Base-by-base conservation (phyloP, 2,113 vertebrate species). In the Caranx melampygus region DNA sequence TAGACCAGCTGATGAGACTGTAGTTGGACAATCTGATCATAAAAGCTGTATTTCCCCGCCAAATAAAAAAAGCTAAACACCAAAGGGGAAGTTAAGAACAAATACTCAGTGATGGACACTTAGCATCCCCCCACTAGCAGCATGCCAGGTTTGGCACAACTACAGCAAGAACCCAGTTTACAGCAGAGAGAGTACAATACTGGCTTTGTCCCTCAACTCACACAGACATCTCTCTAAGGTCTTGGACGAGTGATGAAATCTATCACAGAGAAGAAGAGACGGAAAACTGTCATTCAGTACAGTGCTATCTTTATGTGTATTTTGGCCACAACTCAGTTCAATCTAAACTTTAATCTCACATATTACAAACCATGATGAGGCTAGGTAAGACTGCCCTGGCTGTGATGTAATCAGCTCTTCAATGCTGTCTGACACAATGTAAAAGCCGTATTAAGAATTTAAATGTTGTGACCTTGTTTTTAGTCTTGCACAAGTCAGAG, bases 101-200 rank as follows among this genome's bases (percentile, higher is more conserved):
- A 90, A 69, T 68, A 58, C 78, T 77, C 69, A 45, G 87, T 86
- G 86, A 88, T 78, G 69, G 82, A 88, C 79, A 85, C 74, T 90
- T 87, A 26, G 74, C 78, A 85, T 83, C 81, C 75, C 75, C 59
- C 69, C 63, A 74, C 69, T 40, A 69, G 73, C 72, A 81, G 78
- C 71, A 64, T 85, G 78, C 73, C 85, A 82, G 83, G 68, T 85
- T 87, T 90, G 83, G 84, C 82, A 84, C 75, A 59, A 79, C 79
- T 84, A 86, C 78, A 87, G 68, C 78, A 81, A 82, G 72, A 81
- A 44, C 80, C 79, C 73, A 78, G 75, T 89, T 89, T 79, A 86
- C 76, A 61, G 86, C 72, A 75, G 70, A 58, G 54, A 59, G 51
- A 64, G 68, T 55, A 94, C 91, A 94, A 92, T 85, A 78, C 69